These are phyloP conservation scores for Holothuria leucospilota DNA, from an alignment of 53 echinoderm and acorn worm species.

Conservation along the genomic window DNA sequence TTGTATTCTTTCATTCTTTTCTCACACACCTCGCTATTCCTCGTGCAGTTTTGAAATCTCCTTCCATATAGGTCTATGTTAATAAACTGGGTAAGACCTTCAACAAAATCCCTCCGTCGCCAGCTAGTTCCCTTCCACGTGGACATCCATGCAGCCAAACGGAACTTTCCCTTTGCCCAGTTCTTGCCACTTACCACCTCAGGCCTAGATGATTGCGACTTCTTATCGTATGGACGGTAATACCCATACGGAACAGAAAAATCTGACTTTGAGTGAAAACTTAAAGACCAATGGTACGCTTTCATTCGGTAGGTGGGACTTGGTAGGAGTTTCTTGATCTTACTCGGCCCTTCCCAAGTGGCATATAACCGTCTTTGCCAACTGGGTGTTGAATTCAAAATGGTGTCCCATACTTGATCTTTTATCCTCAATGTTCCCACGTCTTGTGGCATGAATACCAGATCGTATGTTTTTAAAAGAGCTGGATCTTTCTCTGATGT, in stretches of 20 bases:
- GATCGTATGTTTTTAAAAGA: not conserved
- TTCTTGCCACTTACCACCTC: not conserved
- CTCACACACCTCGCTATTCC: constrained; percentile 4
- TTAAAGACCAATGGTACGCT: constrained; percentile 33
- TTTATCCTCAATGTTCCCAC: not conserved
- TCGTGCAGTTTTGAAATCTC: not conserved
- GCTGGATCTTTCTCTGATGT: not conserved
- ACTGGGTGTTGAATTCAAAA: constrained; percentile 13
- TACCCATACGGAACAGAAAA: constrained; percentile 23
- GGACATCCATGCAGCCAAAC: constrained; percentile 17
- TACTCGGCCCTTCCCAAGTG: constrained; percentile 16
- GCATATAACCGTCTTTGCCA: constrained; percentile 25
- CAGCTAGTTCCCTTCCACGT: constrained; percentile 16
- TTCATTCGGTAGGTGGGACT: not conserved
- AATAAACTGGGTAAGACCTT: not conserved
- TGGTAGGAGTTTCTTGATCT: not conserved
- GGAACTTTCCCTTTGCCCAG: constrained; percentile 5
- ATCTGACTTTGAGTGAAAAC: constrained; percentile 20
- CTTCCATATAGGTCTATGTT: not conserved
- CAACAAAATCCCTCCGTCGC: not conserved
- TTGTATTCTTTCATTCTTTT: constrained; percentile 3
- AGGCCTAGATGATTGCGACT: too few relatives aligned
- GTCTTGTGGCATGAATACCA: constrained; percentile 28
- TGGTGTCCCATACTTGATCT: not conserved
- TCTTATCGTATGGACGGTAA: not conserved